phyloP scores from a whole-genome alignment of 2,113 vertebrate genomes.

The Bujurquina vittata region DNA sequence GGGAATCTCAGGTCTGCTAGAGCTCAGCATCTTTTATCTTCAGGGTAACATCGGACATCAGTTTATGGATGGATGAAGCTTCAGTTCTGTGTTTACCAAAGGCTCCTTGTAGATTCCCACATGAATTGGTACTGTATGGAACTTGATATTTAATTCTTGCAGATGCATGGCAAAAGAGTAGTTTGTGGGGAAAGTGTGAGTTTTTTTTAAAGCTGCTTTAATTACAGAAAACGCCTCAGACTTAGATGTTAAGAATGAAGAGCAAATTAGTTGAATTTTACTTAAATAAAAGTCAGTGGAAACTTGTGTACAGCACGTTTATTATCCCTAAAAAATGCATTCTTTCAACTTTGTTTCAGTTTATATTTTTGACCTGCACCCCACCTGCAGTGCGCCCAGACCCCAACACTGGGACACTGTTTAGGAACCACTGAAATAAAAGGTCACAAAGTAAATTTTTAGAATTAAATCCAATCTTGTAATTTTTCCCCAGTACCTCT shows the following conservation, averaged over 20 bases:
- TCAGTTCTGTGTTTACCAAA: neutral
- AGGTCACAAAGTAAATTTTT: no score
- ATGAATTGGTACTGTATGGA: neutral
- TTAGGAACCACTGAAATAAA: no score
- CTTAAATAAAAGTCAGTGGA: neutral
- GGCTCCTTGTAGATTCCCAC: neutral
- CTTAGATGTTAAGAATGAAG: neutral
- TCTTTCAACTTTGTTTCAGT: neutral
- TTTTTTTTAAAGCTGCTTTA: neutral
- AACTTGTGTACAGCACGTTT: neutral
- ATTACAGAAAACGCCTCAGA: neutral
- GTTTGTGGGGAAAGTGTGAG: no score
- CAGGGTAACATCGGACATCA: neutral
- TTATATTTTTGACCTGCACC: neutral
- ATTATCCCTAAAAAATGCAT: neutral
- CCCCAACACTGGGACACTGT: no score
- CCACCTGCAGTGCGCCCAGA: neutral
- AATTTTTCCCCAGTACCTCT: no score
- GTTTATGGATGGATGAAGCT: neutral
- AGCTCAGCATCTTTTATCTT: slow-evolving; percentile 18
- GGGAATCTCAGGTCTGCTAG: neutral
- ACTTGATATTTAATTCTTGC: neutral
- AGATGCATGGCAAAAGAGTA: neutral
- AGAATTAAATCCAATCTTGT: no score
- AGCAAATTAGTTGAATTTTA: no score